phyloP scores from a whole-genome alignment of 2,888 invertebrate species.

The Blera fallax region DNA sequence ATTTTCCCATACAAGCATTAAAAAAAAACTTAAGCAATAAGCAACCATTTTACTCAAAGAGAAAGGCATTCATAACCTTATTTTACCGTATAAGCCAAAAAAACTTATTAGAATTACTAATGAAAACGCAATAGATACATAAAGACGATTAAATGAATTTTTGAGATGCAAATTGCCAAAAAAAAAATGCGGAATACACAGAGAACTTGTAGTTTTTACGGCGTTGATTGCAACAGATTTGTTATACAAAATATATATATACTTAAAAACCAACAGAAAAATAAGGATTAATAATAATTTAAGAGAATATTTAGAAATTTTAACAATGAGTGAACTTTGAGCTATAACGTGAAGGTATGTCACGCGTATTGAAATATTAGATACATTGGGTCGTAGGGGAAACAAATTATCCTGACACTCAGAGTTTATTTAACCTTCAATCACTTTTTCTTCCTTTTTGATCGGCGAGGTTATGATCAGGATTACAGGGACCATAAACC shows the following conservation, averaged over 20 bases:
- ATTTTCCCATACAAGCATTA: too few relatives aligned
- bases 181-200: not conserved
- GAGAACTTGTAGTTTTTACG: slow-evolving; percentile 54
- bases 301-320: slow-evolving; percentile 14
- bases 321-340: slow-evolving; percentile 36
- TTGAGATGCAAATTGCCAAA: not conserved
- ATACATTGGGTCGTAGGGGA: not conserved
- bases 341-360: slow-evolving; percentile 13
- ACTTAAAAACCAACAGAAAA: not conserved
- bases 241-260: slow-evolving; percentile 40
- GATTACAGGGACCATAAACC: too few relatives aligned
- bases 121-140: not conserved
- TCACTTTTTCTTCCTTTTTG: too few relatives aligned
- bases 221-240: slow-evolving; percentile 51
- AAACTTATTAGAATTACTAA: slow-evolving; percentile 8
- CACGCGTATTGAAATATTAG: slow-evolving; percentile 1
- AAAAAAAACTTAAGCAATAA: too few relatives aligned
- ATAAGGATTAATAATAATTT: not conserved
- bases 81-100: slow-evolving; percentile 39
- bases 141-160: not conserved
- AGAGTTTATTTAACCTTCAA: not conserved
- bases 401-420: not conserved
- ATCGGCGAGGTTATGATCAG: too few relatives aligned
- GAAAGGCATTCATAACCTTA: slow-evolving; percentile 47
- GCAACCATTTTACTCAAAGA: slow-evolving; percentile 22